Conservation (phyloP, 2,888 invertebrate genomes). For the Chorisops tibialis region DNA sequence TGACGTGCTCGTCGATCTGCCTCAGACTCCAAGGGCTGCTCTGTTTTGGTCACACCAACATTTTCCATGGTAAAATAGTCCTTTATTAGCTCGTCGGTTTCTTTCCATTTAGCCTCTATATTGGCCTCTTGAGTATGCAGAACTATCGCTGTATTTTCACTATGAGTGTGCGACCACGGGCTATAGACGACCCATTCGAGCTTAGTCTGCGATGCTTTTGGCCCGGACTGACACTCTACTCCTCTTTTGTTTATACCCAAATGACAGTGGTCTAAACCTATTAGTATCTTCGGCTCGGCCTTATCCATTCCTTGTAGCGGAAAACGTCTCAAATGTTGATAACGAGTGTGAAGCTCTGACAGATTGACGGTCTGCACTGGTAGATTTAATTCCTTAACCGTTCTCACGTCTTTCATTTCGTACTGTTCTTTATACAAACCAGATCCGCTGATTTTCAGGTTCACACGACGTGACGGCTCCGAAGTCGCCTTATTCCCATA, state of each 20-base stretch:
- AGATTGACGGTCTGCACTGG: conserved; percentile 1
- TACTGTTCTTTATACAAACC: conserved; percentile 16
- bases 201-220: conserved; percentile 22
- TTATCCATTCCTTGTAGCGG: conserved; percentile 28
- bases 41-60: too few species aligned
- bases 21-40: too few species aligned
- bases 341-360: neutral
- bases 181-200: conserved; percentile 26
- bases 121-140: too few species aligned
- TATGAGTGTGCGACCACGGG: neutral
- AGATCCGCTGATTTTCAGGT: conserved; percentile 29
- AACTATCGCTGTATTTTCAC: too few species aligned
- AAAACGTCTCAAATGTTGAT: conserved; percentile 22
- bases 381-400: conserved; percentile 9
- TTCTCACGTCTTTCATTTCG: conserved; percentile 27
- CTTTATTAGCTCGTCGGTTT: too few species aligned
- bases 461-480: conserved; percentile 26
- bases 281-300: conserved; percentile 23
- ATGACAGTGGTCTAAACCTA: conserved; percentile 19
- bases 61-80: too few species aligned
- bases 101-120: too few species aligned
- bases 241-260: conserved; percentile 9
- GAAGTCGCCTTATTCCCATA: conserved; percentile 27
- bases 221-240: neutral
- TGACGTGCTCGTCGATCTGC: too few species aligned